Evolutionary conservation across 2,797 vertebrate species (phyloP).

Genomic region (Eulemur rubriventer): DNA sequence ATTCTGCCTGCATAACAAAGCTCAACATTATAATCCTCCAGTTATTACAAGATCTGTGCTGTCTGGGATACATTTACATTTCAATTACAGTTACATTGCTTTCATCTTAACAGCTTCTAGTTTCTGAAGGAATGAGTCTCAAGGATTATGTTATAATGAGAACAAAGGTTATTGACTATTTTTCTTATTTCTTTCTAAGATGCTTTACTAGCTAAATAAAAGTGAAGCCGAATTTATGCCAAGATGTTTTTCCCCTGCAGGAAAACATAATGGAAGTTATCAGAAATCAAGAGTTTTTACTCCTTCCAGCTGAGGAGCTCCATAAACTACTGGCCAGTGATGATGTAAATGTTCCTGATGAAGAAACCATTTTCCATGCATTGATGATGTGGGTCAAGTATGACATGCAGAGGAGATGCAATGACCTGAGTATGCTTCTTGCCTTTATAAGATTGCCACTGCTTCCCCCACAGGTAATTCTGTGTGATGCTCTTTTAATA

Average conservation of each 20-base stretch:
- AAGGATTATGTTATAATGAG: conserved; percentile 41
- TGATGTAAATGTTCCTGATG: conserved; percentile 89
- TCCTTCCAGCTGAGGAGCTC: conserved; percentile 87
- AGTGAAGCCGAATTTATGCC: conserved; percentile 66
- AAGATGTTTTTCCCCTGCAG: conserved; percentile 80
- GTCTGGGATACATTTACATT: conserved; percentile 58
- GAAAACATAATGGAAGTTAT: conserved; percentile 91
- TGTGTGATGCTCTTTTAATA: neutral
- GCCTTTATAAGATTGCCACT: conserved; percentile 88
- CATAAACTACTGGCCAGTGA: conserved; percentile 89
- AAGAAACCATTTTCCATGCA: conserved; percentile 89
- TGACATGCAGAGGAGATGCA: conserved; percentile 85
- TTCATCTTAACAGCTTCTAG: conserved; percentile 66
- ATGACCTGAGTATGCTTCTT: conserved; percentile 87
- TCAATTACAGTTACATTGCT: conserved; percentile 69
- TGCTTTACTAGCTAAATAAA: conserved; percentile 58
- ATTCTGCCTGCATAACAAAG: conserved; percentile 57
- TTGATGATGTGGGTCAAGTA: conserved; percentile 90
- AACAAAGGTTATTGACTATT: conserved; percentile 68
- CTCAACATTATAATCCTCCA: conserved; percentile 57
- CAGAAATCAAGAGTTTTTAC: conserved; percentile 89
- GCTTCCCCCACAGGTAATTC: conserved; percentile 88
- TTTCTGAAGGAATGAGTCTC: conserved; percentile 68
- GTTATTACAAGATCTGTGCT: conserved; percentile 64
- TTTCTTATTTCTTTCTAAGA: conserved; percentile 45